These are phyloP conservation scores for Aldrovandia affinis DNA, from an alignment of 2,797 vertebrate species.

Conservation along the genomic window DNA sequence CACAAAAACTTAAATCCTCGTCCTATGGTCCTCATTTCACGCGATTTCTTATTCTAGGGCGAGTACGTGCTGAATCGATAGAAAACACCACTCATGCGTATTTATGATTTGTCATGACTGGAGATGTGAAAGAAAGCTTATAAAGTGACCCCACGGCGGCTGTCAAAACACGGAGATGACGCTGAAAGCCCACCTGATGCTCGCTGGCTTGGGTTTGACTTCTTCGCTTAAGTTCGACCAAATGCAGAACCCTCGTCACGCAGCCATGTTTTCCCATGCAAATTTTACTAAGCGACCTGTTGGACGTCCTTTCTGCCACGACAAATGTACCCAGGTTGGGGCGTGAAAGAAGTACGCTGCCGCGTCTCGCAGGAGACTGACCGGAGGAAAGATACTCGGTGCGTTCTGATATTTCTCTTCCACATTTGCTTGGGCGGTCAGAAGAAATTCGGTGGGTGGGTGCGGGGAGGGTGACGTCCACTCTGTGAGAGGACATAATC, in stretches of 20 bases:
- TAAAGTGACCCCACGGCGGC: background rate
- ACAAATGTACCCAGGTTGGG: background rate
- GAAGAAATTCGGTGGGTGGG: background rate
- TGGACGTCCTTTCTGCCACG: background rate
- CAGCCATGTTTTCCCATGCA: background rate
- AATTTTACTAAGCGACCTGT: background rate
- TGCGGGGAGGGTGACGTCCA: background rate
- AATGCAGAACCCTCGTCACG: background rate
- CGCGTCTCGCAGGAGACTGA: background rate
- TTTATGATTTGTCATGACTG: background rate
- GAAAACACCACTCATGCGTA: background rate
- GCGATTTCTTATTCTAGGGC: too few relatives aligned
- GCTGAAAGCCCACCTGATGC: background rate
- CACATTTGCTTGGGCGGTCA: background rate
- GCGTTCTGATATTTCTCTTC: background rate
- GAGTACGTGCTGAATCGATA: too few relatives aligned
- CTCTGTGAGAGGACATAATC: too few relatives aligned
- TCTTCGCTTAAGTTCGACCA: background rate
- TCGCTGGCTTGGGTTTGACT: background rate
- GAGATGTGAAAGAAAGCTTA: background rate
- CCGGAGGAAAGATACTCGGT: background rate
- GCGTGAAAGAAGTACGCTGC: background rate
- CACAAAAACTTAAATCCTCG: too few relatives aligned
- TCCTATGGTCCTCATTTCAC: too few relatives aligned
- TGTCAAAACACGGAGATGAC: background rate